Evolutionary conservation across 2,797 vertebrate genomes (phyloP).

Genomic region (Thaleichthys pacificus): DNA sequence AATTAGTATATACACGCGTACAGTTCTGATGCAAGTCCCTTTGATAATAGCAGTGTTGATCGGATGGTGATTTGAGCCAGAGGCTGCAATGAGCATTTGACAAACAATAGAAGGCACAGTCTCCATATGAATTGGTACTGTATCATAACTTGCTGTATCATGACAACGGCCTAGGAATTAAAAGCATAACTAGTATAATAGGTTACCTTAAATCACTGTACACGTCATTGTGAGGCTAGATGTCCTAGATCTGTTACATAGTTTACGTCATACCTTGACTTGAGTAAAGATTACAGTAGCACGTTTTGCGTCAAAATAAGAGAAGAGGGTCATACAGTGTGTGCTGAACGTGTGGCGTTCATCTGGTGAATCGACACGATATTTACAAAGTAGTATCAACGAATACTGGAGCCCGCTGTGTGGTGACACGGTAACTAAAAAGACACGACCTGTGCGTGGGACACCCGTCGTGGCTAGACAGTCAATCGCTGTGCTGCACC

Average conservation of each 20-base stretch:
- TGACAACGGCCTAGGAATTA: slow-evolving; percentile 48
- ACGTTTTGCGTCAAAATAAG: background rate
- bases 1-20: slow-evolving; percentile 34
- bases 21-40: slow-evolving; percentile 38
- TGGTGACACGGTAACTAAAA: background rate
- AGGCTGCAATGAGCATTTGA: slow-evolving; percentile 33
- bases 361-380: background rate
- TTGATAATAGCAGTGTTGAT: slow-evolving; percentile 42
- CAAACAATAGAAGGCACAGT: slow-evolving; percentile 71
- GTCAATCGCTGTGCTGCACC: background rate
- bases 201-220: slow-evolving; percentile 24
- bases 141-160: slow-evolving; percentile 50
- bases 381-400: slow-evolving; percentile 14
- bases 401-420: background rate
- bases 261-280: background rate
- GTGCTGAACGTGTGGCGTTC: background rate
- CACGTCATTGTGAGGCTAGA: slow-evolving; percentile 5
- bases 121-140: slow-evolving; percentile 66
- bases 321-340: background rate
- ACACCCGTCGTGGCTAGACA: background rate
- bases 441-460: too few species aligned
- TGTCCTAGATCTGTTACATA: background rate
- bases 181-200: slow-evolving; percentile 48
- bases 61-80: slow-evolving; percentile 20
- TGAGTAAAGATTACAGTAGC: background rate